Evolutionary conservation across 2,888 invertebrate genomes (phyloP), one percentile per base, ranked within the genome.

Genomic region (Orgyia antiqua): DNA sequence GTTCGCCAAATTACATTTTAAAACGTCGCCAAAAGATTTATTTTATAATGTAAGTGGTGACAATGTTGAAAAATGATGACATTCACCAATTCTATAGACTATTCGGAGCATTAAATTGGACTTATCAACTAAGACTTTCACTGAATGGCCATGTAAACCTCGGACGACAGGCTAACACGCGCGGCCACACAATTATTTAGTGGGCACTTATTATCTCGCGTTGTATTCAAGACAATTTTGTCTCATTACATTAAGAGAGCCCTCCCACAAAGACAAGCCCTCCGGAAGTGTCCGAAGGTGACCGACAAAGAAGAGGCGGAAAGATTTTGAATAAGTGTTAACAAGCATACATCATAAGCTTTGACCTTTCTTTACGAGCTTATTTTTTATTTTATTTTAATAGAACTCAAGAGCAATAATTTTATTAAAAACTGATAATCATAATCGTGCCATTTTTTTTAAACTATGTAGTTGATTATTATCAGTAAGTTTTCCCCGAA

Each of bases 161-260:
- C 19, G 13, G 15, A 12, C 29, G 23, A 27, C 3, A 10, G 31
- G 24, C 39, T 33, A 40, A 44, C 52, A 45, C 44, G 45, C 39
- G 44, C 37, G 36, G 46, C 53, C 51, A 52, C 50, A 58, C 58
- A 66, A 62, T 58, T 57, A 61, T 64, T 69, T 63, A 58, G 61
- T 60, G 58, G 57, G 53, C 66, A 67, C 68, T 69, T 68, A 66
- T 69, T 58, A 65, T 56, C 46, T 42, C 49, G 55, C 51, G 56
- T 64, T 60, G 58, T 65, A 63, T 68, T 64, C 59, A 58, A 60
- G 64, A 67, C 66, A 62, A 68, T 68, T 70, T 68, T 59, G 69
- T 68, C 64, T 64, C 69, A 63, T 67, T 65, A 49, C 62, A 67
- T 68, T 62, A 68, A 57, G 45, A 56, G 45, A 54, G 69, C 64